Base-by-base conservation (phyloP, 2,888 invertebrate species). In the Brassicogethes aeneus region DNA sequence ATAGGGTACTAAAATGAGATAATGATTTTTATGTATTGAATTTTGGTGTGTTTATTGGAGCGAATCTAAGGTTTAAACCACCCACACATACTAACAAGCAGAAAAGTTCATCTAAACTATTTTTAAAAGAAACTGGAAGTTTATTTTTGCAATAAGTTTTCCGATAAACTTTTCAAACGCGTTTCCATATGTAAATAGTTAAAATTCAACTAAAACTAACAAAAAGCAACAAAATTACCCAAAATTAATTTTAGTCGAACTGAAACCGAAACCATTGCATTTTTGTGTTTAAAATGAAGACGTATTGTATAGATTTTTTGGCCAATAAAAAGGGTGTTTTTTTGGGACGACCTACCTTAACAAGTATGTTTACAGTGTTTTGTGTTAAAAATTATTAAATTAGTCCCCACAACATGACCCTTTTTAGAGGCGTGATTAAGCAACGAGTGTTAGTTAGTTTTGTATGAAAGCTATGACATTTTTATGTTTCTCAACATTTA, bases 291-390 rank as follows among this genome's bases (percentile, higher is more conserved):
- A 23, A 23, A 23, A 23, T 23, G 23, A 23, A 23, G 10, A 23
- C 23, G 10, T 7, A 23, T 10, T 7, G n/a, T n/a, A 23, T 23
- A 23, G 23, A 23, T 23, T n/a, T n/a, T n/a, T n/a, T n/a, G 23
- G 10, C 23, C 23, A 7, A 23, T 23, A 23, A 23, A 23, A 23
- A 23, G 23, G 23, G 23, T 23, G 10, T 23, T 7, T 23, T 23
- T 23, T 5, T 10, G 5, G 10, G 41, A 43, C 43, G 41, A 46
- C 41, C 36, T 37, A 37, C 35, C 36, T 40, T 40, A 32, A n/a
- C n/a, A n/a, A n/a, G n/a, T n/a, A n/a, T n/a, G n/a, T 17, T 37
- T 40, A 7, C 32, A 32, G 32, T 12, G 32, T 13, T 32, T 32
- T 32, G 8, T 32, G 7, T 8, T 32, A 32, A 13, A 23, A 7